These are phyloP conservation scores for Gymnoscopelus braueri DNA, from an alignment of 2,797 vertebrate genomes.

Conservation along the genomic window DNA sequence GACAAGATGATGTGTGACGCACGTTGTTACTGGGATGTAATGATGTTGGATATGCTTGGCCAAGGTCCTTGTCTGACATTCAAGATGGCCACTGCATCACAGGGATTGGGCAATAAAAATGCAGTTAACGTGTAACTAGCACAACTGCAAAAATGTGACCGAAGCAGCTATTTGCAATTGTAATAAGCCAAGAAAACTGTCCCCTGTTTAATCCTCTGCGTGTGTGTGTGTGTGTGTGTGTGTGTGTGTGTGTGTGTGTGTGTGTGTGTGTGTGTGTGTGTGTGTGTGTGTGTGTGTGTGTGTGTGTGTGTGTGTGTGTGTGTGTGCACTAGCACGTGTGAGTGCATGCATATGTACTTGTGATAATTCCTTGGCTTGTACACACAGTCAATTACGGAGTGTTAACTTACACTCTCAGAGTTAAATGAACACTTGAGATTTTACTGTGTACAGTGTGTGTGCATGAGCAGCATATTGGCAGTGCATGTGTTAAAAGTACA, in stretches of 20 bases:
- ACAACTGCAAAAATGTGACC: constrained; percentile 41
- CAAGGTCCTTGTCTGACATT: constrained; percentile 38
- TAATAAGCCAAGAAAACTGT: constrained; percentile 39
- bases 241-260: not conserved
- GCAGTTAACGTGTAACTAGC: constrained; percentile 23
- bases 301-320: not conserved
- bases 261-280: not conserved
- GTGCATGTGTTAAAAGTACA: constrained; percentile 1
- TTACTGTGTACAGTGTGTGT: not conserved
- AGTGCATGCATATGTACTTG: not conserved
- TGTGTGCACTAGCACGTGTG: not conserved
- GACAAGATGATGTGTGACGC: constrained; percentile 43
- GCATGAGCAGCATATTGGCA: not conserved
- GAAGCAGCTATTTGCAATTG: constrained; percentile 35
- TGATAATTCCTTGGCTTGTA: not conserved
- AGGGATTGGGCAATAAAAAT: not conserved
- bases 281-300: not conserved
- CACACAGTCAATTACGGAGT: too few species aligned
- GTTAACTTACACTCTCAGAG: too few species aligned
- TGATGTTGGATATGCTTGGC: constrained; percentile 31
- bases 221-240: not conserved
- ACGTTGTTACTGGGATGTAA: constrained; percentile 39
- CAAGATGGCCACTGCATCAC: constrained; percentile 27
- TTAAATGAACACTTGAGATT: too few species aligned
- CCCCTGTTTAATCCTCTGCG: constrained; percentile 18